Evolutionary conservation across 2,888 invertebrate genomes (phyloP), one percentile per base, ranked within the genome.

Genomic region (Scotopteryx bipunctaria): DNA sequence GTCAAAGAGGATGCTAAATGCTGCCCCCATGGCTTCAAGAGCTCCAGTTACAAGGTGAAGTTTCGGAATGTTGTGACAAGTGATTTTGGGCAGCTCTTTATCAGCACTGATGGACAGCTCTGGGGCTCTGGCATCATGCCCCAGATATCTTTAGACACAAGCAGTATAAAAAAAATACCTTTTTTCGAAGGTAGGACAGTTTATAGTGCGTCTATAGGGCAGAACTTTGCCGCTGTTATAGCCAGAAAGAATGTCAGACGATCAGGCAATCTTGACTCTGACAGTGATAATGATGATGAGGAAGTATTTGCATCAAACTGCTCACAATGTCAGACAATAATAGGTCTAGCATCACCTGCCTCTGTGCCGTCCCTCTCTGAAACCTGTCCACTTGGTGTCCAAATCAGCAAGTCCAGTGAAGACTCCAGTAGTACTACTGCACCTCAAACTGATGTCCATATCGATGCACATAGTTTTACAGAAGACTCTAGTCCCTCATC

Each of bases 171-270:
- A 59, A 93, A 92, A 78, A 92, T 95, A 37, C 89, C 86, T 56
- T 94, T 94, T 81, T 94, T 95, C 66, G 93, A 94, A 67, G 93
- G 93, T 4, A 86, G 94, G 63, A 91, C 92, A 54, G 92, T 96
- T 14, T 91, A 94, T 40, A 93, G 93, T 72, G 91, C 95, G 33
- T 93, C 93, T 5, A 94, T 96, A 48, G 97, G 97, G 3, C 91
- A 92, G 51, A 93, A 95, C 71, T 97, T 94, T 91, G 96, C 94
- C 73, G 94, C 94, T 69, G 93, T 93, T 38, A 91, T 95, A 66
- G 92, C 93, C n/a, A 91, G 93, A 57, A 94, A 93, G 75, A 91
- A 91, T 76, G 91, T 91, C 6, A 85, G 80, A 62, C 73, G 73
- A 50, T 87, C 87, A 40, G 83, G 82, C 2, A 86, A 86, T 61